Conservation (phyloP, 2,888 invertebrate species). For the Blera fallax region DNA sequence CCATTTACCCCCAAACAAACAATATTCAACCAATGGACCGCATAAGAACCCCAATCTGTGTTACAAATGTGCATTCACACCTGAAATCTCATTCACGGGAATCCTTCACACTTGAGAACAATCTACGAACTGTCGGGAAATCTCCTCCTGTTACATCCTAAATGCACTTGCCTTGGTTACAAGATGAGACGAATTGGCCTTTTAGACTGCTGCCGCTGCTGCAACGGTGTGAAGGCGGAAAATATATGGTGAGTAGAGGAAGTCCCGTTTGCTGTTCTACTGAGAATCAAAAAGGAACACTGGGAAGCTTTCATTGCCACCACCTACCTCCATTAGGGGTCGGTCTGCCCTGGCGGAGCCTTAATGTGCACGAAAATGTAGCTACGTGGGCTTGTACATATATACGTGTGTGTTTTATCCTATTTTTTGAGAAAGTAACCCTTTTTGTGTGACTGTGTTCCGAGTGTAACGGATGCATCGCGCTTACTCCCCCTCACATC, state of each 20-base stretch:
- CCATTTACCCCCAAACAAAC: constrained; percentile 38
- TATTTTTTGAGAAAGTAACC: not conserved
- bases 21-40: constrained; percentile 30
- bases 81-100: constrained; percentile 31
- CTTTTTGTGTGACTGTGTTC: not conserved
- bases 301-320: not conserved
- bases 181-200: constrained; percentile 49
- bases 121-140: constrained; percentile 49
- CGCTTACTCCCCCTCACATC: constrained; percentile 12
- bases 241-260: not conserved
- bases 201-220: not conserved
- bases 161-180: constrained; percentile 52
- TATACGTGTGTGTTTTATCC: not conserved
- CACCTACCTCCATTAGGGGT: constrained; percentile 11
- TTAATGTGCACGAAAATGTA: constrained; percentile 16
- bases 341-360: constrained; percentile 9
- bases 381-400: not conserved
- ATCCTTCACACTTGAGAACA: constrained; percentile 48
- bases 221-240: not conserved
- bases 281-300: not conserved
- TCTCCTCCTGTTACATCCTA: constrained; percentile 41
- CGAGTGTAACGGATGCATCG: constrained; percentile 8
- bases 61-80: constrained; percentile 43
- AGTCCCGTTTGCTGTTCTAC: not conserved
- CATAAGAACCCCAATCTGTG: constrained; percentile 33